Base-by-base conservation (phyloP, 2,797 vertebrate genomes). In the Channa striata region DNA sequence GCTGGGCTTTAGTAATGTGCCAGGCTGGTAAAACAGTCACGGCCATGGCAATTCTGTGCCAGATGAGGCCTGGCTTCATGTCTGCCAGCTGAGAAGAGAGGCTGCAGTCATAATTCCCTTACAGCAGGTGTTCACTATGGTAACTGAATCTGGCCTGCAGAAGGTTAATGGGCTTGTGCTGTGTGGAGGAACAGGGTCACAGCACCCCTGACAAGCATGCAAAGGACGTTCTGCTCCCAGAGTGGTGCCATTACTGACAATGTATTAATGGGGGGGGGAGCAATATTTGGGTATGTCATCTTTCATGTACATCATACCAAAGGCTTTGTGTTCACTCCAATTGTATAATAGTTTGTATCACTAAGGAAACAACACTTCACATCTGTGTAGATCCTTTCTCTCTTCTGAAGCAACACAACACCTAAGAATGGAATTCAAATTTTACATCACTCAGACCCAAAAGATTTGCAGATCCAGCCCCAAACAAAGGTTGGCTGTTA, bases 101-200 rank as follows among this genome's bases (percentile, higher is more conserved):
- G 77, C 81, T 78, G 87, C 76, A 78, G 80, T 91, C 88, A 88
- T 88, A 89, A 88, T 90, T 92, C 89, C 87, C 86, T 89, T 87
- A 90, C 87, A 91, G 86, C 90, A 91, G 87, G 91, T 92, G 92
- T 90, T 93, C 91, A 91, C 88, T 91, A 92, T 89, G 90, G 89
- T 77, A 90, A 91, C 88, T 90, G 89, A 88, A 90, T 85, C 70
- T 85, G 89, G 90, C 82, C 90, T 82, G 86, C 81, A 87, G 78
- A 91, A 89, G 87, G 91, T 92, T 94, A 93, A 94, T 92, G 90
- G 90, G 88, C 90, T 91, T 92, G 84, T 90, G 91, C 90, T 89
- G 88, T 92, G 89, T 86, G 84, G 74, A 87, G 68, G 85, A 91
- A 89, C 87, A 92, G 90, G 90, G 92, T 93, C 90, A 90, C 47